These are phyloP conservation scores for Ectemnius continuus DNA, from an alignment of 2,888 invertebrate species.

Conservation along the genomic window DNA sequence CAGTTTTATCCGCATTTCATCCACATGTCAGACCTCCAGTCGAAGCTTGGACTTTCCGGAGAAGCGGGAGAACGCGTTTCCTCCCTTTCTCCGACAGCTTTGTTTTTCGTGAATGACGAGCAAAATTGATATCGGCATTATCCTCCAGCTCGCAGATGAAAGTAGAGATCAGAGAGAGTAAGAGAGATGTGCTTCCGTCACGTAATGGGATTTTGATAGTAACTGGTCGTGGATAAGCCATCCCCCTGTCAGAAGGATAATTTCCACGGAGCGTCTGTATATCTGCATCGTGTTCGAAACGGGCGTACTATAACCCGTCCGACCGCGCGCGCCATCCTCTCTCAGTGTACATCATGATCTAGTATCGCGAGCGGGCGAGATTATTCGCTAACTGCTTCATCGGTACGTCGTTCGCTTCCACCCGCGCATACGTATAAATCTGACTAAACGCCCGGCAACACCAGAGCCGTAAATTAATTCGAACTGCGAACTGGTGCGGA, in stretches of 20 bases:
- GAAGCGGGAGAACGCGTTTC: too few relatives aligned
- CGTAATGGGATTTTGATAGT: slow-evolving; percentile 67
- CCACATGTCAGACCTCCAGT: too few relatives aligned
- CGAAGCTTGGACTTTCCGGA: too few relatives aligned
- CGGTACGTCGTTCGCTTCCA: background rate
- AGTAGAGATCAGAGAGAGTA: background rate
- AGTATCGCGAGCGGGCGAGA: slow-evolving; percentile 1
- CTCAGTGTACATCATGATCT: slow-evolving; percentile 4
- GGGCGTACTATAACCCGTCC: background rate
- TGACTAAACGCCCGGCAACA: background rate
- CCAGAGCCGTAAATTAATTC: too few relatives aligned
- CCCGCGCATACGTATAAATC: background rate
- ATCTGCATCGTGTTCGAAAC: slow-evolving; percentile 21
- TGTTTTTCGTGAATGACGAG: slow-evolving; percentile 46
- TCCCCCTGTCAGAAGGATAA: slow-evolving; percentile 43
- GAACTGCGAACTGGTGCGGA: too few relatives aligned
- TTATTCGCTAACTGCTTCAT: slow-evolving; percentile 8
- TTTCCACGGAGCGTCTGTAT: slow-evolving; percentile 48
- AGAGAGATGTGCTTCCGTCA: slow-evolving; percentile 51
- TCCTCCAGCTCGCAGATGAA: slow-evolving; percentile 12
- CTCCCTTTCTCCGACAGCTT: slow-evolving; percentile 13
- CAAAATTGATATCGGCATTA: slow-evolving; percentile 65
- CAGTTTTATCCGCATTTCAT: too few relatives aligned
- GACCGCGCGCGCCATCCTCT: background rate
- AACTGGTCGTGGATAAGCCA: slow-evolving; percentile 49